phyloP scores from a whole-genome alignment of 1,140 invertebrate genomes.

The Doryteuthis pealeii region DNA sequence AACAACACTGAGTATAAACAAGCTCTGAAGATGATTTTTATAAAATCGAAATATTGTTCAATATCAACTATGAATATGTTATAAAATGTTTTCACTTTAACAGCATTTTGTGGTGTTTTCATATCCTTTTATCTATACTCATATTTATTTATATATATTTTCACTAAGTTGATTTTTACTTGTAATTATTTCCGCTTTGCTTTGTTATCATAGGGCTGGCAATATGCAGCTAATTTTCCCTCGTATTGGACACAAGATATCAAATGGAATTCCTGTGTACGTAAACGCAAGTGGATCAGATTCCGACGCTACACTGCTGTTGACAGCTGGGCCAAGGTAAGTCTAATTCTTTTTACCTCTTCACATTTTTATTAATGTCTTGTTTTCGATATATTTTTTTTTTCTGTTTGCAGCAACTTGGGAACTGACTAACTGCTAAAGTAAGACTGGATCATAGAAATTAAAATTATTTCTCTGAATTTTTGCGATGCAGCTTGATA shows the following conservation, averaged over 20 bases:
- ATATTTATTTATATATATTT: no score
- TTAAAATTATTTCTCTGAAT: no score
- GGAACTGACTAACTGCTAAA: not conserved
- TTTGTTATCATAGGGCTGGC: constrained; percentile 72
- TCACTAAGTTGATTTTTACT: no score
- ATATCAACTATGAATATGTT: no score
- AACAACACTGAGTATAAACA: no score
- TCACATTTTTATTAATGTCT: not conserved
- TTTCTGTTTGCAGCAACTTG: not conserved
- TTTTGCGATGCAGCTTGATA: no score
- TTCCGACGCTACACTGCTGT: constrained; percentile 83
- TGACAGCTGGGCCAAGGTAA: constrained; percentile 89
- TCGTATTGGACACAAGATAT: constrained; percentile 79
- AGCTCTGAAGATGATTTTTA: no score
- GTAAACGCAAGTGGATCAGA: constrained; percentile 84
- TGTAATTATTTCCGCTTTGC: not conserved
- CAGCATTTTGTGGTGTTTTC: no score
- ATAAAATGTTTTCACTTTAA: no score
- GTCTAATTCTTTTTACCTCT: not conserved
- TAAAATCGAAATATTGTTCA: no score
- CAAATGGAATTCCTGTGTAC: constrained; percentile 87
- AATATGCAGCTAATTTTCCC: constrained; percentile 90
- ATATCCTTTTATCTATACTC: no score
- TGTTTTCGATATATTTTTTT: not conserved
- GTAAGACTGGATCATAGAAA: no score